Evolutionary conservation across 2,888 invertebrate genomes (phyloP).

Genomic region (Eilema caniola): DNA sequence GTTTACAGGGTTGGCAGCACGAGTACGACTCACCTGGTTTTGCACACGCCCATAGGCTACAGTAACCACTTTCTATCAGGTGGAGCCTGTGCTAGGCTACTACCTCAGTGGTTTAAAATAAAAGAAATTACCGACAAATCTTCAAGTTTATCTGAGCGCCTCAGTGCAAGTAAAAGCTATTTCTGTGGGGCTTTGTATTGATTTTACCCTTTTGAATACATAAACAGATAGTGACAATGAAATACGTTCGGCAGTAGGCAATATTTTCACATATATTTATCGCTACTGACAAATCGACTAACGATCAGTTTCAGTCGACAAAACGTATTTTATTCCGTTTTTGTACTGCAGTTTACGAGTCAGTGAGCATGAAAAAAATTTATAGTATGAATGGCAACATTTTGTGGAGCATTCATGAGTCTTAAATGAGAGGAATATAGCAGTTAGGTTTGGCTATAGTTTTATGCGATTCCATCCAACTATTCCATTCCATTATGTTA

Average conservation of each 20-base stretch:
- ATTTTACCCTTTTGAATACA: constrained; percentile 43
- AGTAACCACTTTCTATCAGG: too few species aligned
- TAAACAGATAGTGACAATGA: constrained; percentile 42
- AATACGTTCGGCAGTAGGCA: constrained; percentile 30
- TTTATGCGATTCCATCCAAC: too few species aligned
- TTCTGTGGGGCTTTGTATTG: constrained; percentile 29
- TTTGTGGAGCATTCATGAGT: constrained; percentile 14
- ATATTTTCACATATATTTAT: constrained; percentile 43
- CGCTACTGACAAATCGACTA: constrained; percentile 39
- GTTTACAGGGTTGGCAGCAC: too few species aligned
- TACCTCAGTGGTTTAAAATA: too few species aligned
- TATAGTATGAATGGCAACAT: constrained; percentile 1
- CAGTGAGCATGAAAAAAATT: constrained; percentile 28
- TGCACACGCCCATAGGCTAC: too few species aligned
- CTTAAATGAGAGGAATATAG: constrained; percentile 24
- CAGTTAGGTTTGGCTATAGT: constrained; percentile 19
- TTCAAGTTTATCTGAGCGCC: constrained; percentile 19
- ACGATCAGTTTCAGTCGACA: constrained; percentile 44
- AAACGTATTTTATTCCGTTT: constrained; percentile 34
- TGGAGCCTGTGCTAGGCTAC: too few species aligned
- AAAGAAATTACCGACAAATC: constrained; percentile 17
- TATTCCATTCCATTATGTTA: too few species aligned
- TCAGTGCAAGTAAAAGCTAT: constrained; percentile 1
- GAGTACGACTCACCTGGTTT: too few species aligned
- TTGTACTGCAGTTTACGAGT: constrained; percentile 44